Base-by-base conservation (phyloP, 2,113 vertebrate species). In the Rostratula benghalensis region DNA sequence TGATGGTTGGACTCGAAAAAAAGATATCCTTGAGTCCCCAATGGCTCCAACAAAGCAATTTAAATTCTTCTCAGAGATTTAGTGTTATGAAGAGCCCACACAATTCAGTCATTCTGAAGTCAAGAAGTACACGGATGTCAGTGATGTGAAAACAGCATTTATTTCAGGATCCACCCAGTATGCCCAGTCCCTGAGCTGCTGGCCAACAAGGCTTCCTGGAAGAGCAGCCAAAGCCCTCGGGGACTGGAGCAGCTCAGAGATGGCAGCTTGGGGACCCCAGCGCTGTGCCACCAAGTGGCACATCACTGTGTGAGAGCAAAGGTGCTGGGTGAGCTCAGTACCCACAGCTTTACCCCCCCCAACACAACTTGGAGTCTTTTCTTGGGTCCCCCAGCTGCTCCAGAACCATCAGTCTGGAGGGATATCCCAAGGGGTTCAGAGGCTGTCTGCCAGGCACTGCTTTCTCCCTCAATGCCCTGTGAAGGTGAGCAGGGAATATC, bases 81-180 rank as follows among this genome's bases (percentile, higher is more conserved):
- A 70, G 39, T 1, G 35, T 33, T n/a, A 48, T 37, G 15, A 31
- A 51, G 28, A 45, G 19, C 51, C 25, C 68, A 41, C 9, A 33
- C 23, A 13, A 2, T 31, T 35, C 1, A 43, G n/a, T 2, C 25
- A n/a, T 23, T 28, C 68, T 13, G 0, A 61, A 81, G 51, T 11
- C 45, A 75, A 39, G n/a, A 50, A 64, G 30, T 0, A 19, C 0
- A 0, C 18, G n/a, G 35, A 31, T 22, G 11, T 8, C 74, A 48
- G 7, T 1, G 4, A 30, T 1, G 33, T 0, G 3, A 27, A 53
- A 83, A 3, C 13, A 48, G 35, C 7, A 9, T 31, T 78, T 64
- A 21, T 27, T 68, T 41, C 60, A 25, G 9, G 2, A 16, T 9
- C 60, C 76, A 57, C 57, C 22, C 61, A 50, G 10, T 0, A 2